phyloP scores from a whole-genome alignment of 1,140 invertebrate species.

The Drosophila punjabiensis region DNA sequence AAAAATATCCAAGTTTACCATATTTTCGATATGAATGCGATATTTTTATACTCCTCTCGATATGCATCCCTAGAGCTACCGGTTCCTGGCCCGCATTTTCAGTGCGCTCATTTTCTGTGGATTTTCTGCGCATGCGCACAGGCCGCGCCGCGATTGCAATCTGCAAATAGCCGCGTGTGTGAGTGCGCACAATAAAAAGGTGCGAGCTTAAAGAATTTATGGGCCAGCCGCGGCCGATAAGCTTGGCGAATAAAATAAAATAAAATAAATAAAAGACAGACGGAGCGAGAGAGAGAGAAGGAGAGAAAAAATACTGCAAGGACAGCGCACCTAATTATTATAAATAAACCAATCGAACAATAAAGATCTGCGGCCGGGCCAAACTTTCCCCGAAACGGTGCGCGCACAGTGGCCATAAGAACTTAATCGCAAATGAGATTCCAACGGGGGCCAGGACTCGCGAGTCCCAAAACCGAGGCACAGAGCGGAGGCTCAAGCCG shows the following conservation, averaged over 20 bases:
- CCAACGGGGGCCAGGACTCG: slow-evolving; percentile 39
- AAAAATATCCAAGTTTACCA: neutral
- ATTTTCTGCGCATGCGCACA: slow-evolving; percentile 72
- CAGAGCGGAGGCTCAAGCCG: slow-evolving; percentile 18
- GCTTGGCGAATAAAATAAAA: slow-evolving; percentile 37
- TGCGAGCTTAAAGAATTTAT: slow-evolving; percentile 85
- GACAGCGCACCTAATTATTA: slow-evolving; percentile 85
- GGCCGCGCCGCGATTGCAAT: slow-evolving; percentile 67
- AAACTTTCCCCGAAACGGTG: slow-evolving; percentile 76
- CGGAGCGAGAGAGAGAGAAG: neutral
- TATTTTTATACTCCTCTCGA: neutral
- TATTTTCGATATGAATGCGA: neutral
- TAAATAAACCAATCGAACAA: slow-evolving; percentile 85
- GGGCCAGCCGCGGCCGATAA: slow-evolving; percentile 73
- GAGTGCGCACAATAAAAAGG: slow-evolving; percentile 84
- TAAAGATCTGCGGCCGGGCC: slow-evolving; percentile 77
- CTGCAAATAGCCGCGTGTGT: slow-evolving; percentile 61
- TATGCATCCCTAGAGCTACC: slow-evolving; percentile 11
- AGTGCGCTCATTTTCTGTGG: slow-evolving; percentile 17
- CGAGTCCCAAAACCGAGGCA: slow-evolving; percentile 3
- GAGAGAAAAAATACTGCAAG: slow-evolving; percentile 1
- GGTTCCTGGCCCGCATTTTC: slow-evolving; percentile 14
- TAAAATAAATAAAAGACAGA: slow-evolving; percentile 19
- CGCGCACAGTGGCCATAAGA: slow-evolving; percentile 71
- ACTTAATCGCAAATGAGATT: slow-evolving; percentile 83